Evolutionary conservation across 2,797 vertebrate species (phyloP), one percentile per base, ranked within the genome.

Genomic region (Ataeniobius toweri): DNA sequence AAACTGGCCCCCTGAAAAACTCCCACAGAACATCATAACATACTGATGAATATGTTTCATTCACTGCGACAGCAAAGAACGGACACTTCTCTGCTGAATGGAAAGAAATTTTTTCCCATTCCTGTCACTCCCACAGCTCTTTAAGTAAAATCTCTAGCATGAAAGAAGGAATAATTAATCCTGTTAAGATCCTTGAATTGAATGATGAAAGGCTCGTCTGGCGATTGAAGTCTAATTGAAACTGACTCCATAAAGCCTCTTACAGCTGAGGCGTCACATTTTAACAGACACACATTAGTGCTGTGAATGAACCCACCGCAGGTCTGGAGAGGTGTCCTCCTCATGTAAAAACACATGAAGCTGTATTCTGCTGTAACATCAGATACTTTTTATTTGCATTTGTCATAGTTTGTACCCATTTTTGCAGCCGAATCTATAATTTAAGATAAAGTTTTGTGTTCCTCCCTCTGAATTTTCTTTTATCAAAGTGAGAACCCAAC

Each of bases 161-260:
- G 31, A 63, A 31, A 63, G 61, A 36, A 36, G 6, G 18, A 36
- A 36, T 63, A 63, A 63, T 63, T 63, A 63, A 63, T 63, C 61
- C 61, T 63, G 61, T 88, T 83, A 72, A 76, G 73, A 65, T 80
- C 56, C 69, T 53, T 26, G 55, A 77, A 71, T 26, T 53, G 69
- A 56, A 36, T 56, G 82, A 24, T 84, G 51, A 69, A 70, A 76
- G 51, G 70, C 48, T 55, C 28, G 18, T 73, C 69, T 36, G 67
- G 50, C n/a, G 7, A 78, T 68, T 3, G 0, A 44, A 65, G 76
- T 36, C 20, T 86, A 78, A 88, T 82, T 85, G 73, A 79, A 78
- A 80, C 65, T 28, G 84, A 85, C 80, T 82, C 79, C 72, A 69
- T 83, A 75, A 83, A 86, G 80, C 76, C 22, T 6, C 31, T 22